Base-by-base conservation (phyloP, 2,113 vertebrate genomes). In the Anseranas semipalmata region DNA sequence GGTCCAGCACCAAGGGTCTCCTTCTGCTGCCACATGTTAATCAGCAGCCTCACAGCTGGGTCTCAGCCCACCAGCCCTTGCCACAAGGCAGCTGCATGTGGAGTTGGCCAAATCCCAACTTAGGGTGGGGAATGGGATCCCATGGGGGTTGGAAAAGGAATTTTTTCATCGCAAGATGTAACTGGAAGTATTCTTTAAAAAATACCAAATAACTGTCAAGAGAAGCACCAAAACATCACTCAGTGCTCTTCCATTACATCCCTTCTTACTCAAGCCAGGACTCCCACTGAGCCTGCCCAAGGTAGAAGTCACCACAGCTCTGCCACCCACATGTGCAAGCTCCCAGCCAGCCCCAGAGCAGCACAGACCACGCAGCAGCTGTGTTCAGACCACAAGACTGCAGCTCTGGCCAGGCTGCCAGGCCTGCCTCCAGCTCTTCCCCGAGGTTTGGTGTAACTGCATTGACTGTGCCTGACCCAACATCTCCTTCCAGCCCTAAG, bases 41-140 rank as follows among this genome's bases (percentile, higher is more conserved):
- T 25, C 25, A 46, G 1, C 52, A 67, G 35, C 53, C 41, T 73
- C 15, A 0, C 27, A 2, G 10, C 30, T 22, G 35, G 55, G 19
- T 14, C 48, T 12, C 12, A 50, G 27, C 33, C n/a, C 22, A 9
- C 7, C 15, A 33, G 9, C 58, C 46, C 8, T 1, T 3, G 0
- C 2, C 50, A 30, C 10, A 4, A 12, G 7, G 2, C 15, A 22
- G 41, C 82, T 39, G 21, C 2, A 2, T 5, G 2, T 18, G 0
- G 37, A 55, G 46, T 1, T 77, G n/a, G 52, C n/a, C 81, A 53
- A 2, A 37, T 2, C 33, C 71, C 48, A 14, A 6, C n/a, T n/a
- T n/a, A n/a, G n/a, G n/a, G n/a, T n/a, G n/a, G n/a, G n/a, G n/a
- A n/a, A n/a, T n/a, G 22, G 24, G 48, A 50, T 50, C 22, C 22